Conservation (phyloP, 2,797 vertebrate species). For the Sebastiscus albofasciatus region DNA sequence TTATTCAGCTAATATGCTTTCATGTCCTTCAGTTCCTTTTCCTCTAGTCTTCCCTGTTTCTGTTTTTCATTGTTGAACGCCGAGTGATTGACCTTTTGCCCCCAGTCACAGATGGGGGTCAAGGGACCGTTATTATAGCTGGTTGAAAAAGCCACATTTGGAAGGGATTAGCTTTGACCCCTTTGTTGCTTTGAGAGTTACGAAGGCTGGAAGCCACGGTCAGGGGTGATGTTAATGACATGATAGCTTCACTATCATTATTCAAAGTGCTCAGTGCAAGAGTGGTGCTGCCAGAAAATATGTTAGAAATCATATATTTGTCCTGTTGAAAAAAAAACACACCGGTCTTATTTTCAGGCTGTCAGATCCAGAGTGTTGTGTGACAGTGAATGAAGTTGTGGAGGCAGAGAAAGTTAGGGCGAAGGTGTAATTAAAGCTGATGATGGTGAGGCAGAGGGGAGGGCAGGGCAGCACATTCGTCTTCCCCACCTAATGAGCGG, state of each 20-base stretch:
- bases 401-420: constrained; percentile 54
- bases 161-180: constrained; percentile 18
- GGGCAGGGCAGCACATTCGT: constrained; percentile 58
- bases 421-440: constrained; percentile 77
- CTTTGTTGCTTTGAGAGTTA: neutral
- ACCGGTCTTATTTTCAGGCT: neutral
- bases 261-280: neutral
- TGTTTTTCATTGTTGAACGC: neutral
- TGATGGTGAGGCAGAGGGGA: constrained; percentile 67
- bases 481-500: constrained; percentile 66
- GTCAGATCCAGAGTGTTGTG: neutral
- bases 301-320: neutral
- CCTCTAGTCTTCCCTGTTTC: neutral
- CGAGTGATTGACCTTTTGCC: constrained; percentile 6
- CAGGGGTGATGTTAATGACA: neutral
- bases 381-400: constrained; percentile 42
- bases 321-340: neutral
- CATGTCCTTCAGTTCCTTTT: neutral
- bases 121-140: constrained; percentile 1
- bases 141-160: constrained; percentile 20
- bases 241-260: neutral
- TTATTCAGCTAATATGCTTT: neutral
- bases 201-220: neutral
- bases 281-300: neutral
- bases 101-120: constrained; percentile 10